Conservation (phyloP, 2,888 invertebrate species). For the Drosophila sordidula region DNA sequence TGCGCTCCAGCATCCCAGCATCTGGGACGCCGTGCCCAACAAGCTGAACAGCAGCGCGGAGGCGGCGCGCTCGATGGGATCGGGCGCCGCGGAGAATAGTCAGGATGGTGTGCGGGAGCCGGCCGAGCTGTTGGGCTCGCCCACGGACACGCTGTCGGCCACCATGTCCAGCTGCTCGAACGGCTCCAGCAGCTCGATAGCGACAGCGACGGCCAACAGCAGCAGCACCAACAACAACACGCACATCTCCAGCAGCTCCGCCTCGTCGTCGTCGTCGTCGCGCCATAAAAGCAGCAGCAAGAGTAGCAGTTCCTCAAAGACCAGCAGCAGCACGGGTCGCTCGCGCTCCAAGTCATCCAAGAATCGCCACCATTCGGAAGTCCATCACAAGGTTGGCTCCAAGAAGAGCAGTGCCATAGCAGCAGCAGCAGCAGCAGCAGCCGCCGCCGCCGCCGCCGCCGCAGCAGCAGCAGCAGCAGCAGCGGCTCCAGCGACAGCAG, state of each 20-base stretch:
- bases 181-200: conserved; percentile 82
- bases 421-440: conserved; percentile 25
- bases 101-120: conserved; percentile 59
- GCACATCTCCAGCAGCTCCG: conserved; percentile 43
- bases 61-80: conserved; percentile 13
- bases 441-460: conserved; percentile 22
- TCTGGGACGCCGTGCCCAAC: conserved; percentile 74
- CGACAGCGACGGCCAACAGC: conserved; percentile 72
- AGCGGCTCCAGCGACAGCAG: conserved; percentile 18
- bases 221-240: conserved; percentile 50
- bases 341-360: conserved; percentile 79
- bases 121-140: conserved; percentile 52
- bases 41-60: conserved; percentile 51
- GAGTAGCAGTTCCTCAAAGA: conserved; percentile 69
- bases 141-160: conserved; percentile 60
- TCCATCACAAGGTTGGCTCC: conserved; percentile 62
- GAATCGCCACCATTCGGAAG: conserved; percentile 66
- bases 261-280: conserved; percentile 65
- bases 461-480: conserved; percentile 25
- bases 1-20: conserved; percentile 86
- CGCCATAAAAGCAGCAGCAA: conserved; percentile 85
- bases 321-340: conserved; percentile 70
- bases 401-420: conserved; percentile 57
- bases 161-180: conserved; percentile 66
- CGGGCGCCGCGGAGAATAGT: conserved; percentile 48